phyloP scores from a whole-genome alignment of 2,797 vertebrate genomes.

The Ptychobarbus kaznakovi region DNA sequence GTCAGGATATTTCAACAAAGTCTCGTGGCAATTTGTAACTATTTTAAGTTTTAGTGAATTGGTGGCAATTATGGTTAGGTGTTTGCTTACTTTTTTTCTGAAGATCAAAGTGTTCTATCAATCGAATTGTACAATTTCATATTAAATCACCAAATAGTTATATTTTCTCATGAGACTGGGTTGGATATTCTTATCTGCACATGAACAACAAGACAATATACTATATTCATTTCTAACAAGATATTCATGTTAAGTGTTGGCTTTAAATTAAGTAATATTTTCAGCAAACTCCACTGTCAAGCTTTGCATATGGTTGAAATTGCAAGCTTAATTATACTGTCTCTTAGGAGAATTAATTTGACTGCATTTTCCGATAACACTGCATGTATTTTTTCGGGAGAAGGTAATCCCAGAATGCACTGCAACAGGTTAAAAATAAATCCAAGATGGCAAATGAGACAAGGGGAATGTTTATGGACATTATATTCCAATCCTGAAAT shows the following conservation, averaged over 20 bases:
- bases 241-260: not conserved
- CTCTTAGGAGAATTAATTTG: not conserved
- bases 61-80: not conserved
- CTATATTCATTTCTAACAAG: not conserved
- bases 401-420: not conserved
- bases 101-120: not conserved
- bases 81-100: no score
- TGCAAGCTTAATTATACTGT: not conserved
- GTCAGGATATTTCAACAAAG: not conserved
- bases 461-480: not conserved
- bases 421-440: not conserved
- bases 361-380: not conserved
- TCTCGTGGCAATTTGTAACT: not conserved
- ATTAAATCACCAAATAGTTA: not conserved
- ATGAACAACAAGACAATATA: not conserved
- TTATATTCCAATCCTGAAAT: not conserved
- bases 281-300: no score
- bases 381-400: not conserved
- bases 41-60: not conserved
- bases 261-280: not conserved
- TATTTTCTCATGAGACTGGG: not conserved
- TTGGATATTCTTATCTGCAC: not conserved
- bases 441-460: not conserved
- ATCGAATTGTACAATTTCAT: not conserved
- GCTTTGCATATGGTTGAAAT: not conserved